Base-by-base conservation (phyloP, 2,113 vertebrate genomes). In the Mus spicilegus region DNA sequence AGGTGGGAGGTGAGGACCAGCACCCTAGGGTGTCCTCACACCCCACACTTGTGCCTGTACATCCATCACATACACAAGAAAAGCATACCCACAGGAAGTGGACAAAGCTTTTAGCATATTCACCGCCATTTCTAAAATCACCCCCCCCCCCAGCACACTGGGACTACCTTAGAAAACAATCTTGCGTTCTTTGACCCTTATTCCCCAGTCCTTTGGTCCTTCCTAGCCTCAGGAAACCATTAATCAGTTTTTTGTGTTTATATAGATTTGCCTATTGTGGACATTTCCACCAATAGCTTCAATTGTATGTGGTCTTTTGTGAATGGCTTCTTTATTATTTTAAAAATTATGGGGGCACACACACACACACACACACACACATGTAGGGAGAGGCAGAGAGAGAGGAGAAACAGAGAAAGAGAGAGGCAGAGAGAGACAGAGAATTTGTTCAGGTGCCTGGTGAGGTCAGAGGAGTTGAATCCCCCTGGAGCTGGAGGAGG, bases 61-160 rank as follows among this genome's bases (percentile, higher is more conserved):
- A 42, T 19, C 10, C 39, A 30, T 30, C 58, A 46, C 14, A 46
- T 12, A 65, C 14, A 19, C 58, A 49, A 20, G 84, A 33, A 67
- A 33, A 7, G 16, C 85, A n/a, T 16, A 85, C 61, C 42, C 7
- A 76, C 12, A 73, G 73, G 49, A 95, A 75, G 26, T n/a, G 13
- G 56, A 20, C 80, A 19, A 76, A 87, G 46, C 91, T 96, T 94
- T 93, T 88, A 76, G 58, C 67, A 36, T 70, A 8, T 82, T 93
- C 78, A 24, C 61, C 58, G 20, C 26, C 14, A 58, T n/a, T 22
- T 58, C 61, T 67, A 30, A 54, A 56, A 17, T 54, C 84, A 63
- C 36, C 75, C 73, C 54, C 54, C 28, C n/a, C n/a, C n/a, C n/a
- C n/a, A 58, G 89, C 93, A 94, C 26, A 69, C 56, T 65, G 85